These are phyloP conservation scores for Pegoplata infirma DNA, from an alignment of 2,888 invertebrate genomes.

Conservation along the genomic window DNA sequence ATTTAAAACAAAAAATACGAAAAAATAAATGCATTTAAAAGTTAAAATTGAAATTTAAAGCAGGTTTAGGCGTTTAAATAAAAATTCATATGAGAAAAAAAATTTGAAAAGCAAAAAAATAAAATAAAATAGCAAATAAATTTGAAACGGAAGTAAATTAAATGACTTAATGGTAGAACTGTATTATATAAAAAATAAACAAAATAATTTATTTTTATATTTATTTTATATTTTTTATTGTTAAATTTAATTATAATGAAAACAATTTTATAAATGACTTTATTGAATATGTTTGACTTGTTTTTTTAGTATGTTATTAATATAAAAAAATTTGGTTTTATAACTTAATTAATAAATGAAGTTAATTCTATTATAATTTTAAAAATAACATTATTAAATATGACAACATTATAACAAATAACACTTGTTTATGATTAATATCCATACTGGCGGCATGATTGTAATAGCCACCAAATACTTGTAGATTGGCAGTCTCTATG, in stretches of 20 bases:
- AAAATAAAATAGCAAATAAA: background rate
- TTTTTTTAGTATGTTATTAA: slow-evolving; percentile 26
- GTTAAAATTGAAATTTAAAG: slow-evolving; percentile 50
- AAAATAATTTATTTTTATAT: slow-evolving; percentile 50
- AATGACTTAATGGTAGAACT: slow-evolving; percentile 3
- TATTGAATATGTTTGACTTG: slow-evolving; percentile 50
- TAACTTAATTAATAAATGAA: slow-evolving; percentile 27
- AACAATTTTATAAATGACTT: slow-evolving; percentile 54
- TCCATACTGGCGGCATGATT: slow-evolving; percentile 78
- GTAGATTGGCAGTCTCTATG: slow-evolving; percentile 91
- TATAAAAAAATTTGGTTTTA: slow-evolving; percentile 41
- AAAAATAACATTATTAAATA: slow-evolving; percentile 45
- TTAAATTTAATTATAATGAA: slow-evolving; percentile 50
- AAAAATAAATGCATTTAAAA: slow-evolving; percentile 29
- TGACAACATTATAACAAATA: slow-evolving; percentile 41
- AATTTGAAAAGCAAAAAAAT: background rate
- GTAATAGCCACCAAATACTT: slow-evolving; percentile 91
- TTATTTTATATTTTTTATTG: slow-evolving; percentile 32
- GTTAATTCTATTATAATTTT: slow-evolving; percentile 33
- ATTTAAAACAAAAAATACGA: slow-evolving; percentile 11
- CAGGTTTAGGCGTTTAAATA: slow-evolving; percentile 41
- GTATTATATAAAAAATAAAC: slow-evolving; percentile 23
- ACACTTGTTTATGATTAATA: background rate
- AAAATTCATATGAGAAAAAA: slow-evolving; percentile 20
- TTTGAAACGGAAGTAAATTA: slow-evolving; percentile 57